Percentiles rank a stretch among this genome's conserved stretches.
Conservation (phyloP, 2,888 invertebrate genomes). For the Abscondita cerata region DNA sequence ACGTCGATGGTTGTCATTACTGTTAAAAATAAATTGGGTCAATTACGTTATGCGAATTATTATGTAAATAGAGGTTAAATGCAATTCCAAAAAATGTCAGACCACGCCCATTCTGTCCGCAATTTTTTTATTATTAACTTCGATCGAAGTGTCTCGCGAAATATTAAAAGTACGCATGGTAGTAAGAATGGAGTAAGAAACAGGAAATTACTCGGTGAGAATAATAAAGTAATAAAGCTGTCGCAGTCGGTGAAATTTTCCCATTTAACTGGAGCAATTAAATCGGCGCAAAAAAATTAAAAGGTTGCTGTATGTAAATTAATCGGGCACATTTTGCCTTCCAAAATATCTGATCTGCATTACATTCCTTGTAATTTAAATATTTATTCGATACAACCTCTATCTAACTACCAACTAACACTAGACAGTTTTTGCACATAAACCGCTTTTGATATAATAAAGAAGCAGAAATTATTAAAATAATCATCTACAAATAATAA, state of each 20-base stretch:
- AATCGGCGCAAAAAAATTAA: slow-evolving; percentile 12
- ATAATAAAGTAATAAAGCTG: slow-evolving; percentile 6
- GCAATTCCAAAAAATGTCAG: background rate
- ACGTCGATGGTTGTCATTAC: slow-evolving; percentile 12
- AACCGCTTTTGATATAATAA: background rate
- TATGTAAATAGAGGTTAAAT: slow-evolving; percentile 6
- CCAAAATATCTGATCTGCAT: slow-evolving; percentile 20
- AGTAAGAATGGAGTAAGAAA: background rate
- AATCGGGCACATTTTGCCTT: slow-evolving; percentile 1
- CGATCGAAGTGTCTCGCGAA: background rate
- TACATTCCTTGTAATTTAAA: slow-evolving; percentile 7
- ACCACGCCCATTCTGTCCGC: background rate
- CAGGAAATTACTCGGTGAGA: background rate
- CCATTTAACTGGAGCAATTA: slow-evolving; percentile 10
- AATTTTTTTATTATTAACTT: background rate
- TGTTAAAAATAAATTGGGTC: slow-evolving; percentile 9
- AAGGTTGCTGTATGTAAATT: slow-evolving; percentile 25
- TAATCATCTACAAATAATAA: slow-evolving; percentile 28
- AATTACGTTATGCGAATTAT: slow-evolving; percentile 9
- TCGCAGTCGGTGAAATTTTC: background rate
- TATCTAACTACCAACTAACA: too few relatives aligned
- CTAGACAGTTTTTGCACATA: too few relatives aligned
- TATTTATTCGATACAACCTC: background rate
- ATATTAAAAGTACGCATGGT: too few relatives aligned
- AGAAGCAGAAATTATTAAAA: slow-evolving; percentile 21